Base-by-base conservation (phyloP, 2,113 vertebrate genomes). In the Crotalus viridis region DNA sequence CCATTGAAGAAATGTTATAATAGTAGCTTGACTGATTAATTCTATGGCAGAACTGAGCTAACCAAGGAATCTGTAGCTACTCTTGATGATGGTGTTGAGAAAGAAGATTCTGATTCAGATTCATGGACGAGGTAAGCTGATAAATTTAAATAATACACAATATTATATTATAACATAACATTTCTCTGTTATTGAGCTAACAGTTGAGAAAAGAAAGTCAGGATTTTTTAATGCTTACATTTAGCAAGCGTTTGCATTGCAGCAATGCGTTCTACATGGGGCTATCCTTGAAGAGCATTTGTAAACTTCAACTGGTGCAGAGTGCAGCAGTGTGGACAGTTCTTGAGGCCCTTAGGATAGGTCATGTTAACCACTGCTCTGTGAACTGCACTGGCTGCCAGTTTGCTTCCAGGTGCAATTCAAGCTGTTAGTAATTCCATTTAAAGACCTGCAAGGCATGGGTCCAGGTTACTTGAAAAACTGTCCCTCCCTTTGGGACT, bases 41-140 rank as follows among this genome's bases (percentile, higher is more conserved):
- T 87, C 61, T 89, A 91, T 96, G 10, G 28, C 93, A 97, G 98
- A 95, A 94, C 95, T 96, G 88, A 90, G 91, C 24, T 95, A 95
- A 94, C 97, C 94, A 96, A 98, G 90, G 98, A 98, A 48, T 96
- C 98, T 64, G 96, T 96, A 89, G 96, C 98, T 61, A 95, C 97
- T 94, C 98, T 99, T 92, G 99, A 99, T 95, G 98, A 99, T 96
- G 99, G 98, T 26, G 92, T 97, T 91, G 52, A 64, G 33, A 96
- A 98, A 57, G 97, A 98, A 13, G 94, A 24, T 39, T 64, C 92
- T 19, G 94, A 97, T 51, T 97, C 97, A 6, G 96, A 98, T 96
- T 98, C 96, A 0, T 96, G 97, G 95, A 97, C 95, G 93, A 94
- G 97, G 98, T 99, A 97, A 98, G 98, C 55, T 33, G 22, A 55